Percentiles rank a stretch among this genome's conserved stretches.
Evolutionary conservation across 2,888 invertebrate species (phyloP).

Genomic region (Melolontha melolontha): DNA sequence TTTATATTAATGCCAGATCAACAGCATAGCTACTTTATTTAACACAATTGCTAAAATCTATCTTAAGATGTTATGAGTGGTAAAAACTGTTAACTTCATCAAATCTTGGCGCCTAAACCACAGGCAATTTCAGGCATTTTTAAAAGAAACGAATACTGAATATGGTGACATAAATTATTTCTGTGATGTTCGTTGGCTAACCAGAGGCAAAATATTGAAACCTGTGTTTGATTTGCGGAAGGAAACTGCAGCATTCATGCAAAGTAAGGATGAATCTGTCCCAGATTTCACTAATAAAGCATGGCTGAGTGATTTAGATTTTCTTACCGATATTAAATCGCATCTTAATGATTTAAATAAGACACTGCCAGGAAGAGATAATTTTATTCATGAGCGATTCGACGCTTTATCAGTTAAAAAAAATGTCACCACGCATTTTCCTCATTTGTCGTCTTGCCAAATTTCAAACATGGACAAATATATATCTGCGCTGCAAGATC

Average conservation of each 20-base stretch:
- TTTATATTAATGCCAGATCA: no score
- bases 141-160: slow-evolving; percentile 50
- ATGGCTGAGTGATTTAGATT: slow-evolving; percentile 4
- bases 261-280: slow-evolving; percentile 51
- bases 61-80: no score
- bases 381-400: no score
- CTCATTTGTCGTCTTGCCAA: no score
- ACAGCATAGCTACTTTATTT: no score
- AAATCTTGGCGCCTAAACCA: not conserved
- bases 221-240: slow-evolving; percentile 48
- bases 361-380: not conserved
- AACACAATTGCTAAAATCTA: no score
- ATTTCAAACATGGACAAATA: no score
- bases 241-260: slow-evolving; percentile 52
- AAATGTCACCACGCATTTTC: no score
- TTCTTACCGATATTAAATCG: not conserved
- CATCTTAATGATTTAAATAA: slow-evolving; percentile 10
- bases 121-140: no score
- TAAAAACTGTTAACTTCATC: slow-evolving; percentile 3
- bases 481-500: no score
- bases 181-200: slow-evolving; percentile 53
- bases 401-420: no score
- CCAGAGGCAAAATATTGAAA: slow-evolving; percentile 50
- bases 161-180: no score
- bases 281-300: not conserved